Evolutionary conservation across 2,797 vertebrate species (phyloP).

Genomic region (Rhinophrynus dorsalis): DNA sequence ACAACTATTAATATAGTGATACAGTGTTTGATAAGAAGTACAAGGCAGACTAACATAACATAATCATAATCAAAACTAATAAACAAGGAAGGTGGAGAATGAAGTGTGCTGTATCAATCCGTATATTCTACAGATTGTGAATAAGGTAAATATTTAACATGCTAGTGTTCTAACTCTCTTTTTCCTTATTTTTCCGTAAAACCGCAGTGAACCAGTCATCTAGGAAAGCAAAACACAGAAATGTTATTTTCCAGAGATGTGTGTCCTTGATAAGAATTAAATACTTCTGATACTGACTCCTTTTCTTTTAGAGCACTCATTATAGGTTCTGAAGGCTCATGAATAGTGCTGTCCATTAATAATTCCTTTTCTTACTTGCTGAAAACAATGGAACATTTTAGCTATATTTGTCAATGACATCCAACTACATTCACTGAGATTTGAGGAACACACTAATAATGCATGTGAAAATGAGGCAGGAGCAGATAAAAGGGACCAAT

Average conservation of each 20-base stretch:
- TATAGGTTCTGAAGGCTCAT: background rate
- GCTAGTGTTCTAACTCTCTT: too few species aligned
- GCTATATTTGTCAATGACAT: too few species aligned
- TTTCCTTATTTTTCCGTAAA: too few species aligned
- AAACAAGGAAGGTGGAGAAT: background rate
- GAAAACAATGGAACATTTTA: too few species aligned
- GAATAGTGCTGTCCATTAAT: slow-evolving; percentile 20
- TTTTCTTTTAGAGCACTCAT: background rate
- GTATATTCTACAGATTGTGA: background rate
- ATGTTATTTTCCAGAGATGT: background rate
- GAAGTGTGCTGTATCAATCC: background rate
- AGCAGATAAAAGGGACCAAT: too few species aligned
- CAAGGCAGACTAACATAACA: too few species aligned
- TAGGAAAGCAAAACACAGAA: background rate
- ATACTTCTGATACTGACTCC: slow-evolving; percentile 3
- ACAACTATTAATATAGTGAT: too few species aligned
- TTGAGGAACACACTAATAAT: slow-evolving; percentile 21
- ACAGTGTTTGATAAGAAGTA: too few species aligned
- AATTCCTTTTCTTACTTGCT: slow-evolving; percentile 17
- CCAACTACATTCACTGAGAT: too few species aligned
- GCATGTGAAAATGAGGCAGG: slow-evolving; percentile 8
- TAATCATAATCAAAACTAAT: too few species aligned
- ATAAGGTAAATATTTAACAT: too few species aligned
- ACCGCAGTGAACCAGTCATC: too few species aligned
- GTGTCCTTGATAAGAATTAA: background rate